Evolutionary conservation across 1,140 invertebrate genomes (phyloP).

Genomic region (Aleiodes sp.): DNA sequence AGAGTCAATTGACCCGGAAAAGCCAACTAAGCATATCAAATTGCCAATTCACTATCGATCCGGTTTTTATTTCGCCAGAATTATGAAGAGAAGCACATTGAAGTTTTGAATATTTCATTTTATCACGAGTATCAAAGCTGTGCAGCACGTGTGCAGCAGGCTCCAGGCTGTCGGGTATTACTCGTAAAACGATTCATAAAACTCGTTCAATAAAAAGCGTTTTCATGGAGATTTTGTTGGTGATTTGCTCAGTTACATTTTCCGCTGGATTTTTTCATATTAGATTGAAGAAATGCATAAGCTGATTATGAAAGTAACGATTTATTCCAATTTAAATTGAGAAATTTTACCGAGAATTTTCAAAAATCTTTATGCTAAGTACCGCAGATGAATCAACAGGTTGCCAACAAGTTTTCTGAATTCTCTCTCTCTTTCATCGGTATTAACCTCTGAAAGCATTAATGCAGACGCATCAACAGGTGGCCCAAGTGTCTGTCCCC

Average conservation of each 20-base stretch:
- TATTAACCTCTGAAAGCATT: background rate
- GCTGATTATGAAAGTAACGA: no score
- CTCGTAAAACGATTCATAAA: conserved; percentile 16
- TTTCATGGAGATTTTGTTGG: background rate
- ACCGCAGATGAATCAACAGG: background rate
- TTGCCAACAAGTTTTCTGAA: background rate
- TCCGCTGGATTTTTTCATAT: no score
- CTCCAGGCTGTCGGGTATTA: conserved; percentile 5
- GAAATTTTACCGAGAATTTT: no score
- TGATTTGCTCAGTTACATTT: conserved; percentile 1
- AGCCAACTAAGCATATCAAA: background rate
- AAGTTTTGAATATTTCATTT: conserved; percentile 4
- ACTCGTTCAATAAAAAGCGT: conserved; percentile 13
- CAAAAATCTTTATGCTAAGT: no score
- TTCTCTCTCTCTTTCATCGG: background rate
- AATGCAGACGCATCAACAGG: background rate
- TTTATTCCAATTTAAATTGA: no score
- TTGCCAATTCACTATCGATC: background rate
- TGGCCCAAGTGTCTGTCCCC: background rate
- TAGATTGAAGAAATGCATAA: no score
- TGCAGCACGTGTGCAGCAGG: conserved; percentile 10
- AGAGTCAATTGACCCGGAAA: conserved; percentile 35
- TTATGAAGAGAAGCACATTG: background rate
- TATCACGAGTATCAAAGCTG: conserved; percentile 3
- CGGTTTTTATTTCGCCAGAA: background rate